Conservation (phyloP, 1,140 invertebrate species). For the Drosophila oshimai region DNA sequence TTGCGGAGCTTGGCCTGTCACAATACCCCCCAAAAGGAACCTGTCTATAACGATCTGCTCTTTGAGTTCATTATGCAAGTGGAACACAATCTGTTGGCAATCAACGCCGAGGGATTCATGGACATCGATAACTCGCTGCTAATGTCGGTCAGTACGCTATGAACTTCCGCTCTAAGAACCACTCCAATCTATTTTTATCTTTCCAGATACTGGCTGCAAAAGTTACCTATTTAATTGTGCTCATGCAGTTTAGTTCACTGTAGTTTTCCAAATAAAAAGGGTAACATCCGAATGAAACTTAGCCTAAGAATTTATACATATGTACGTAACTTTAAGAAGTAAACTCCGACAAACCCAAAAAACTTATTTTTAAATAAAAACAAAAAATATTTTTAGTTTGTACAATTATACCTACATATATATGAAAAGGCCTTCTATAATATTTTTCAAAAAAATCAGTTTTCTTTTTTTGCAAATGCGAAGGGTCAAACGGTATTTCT, state of each 20-base stretch:
- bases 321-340: no score
- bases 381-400: no score
- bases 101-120: conserved; percentile 65
- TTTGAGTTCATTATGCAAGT: conserved; percentile 61
- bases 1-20: conserved; percentile 38
- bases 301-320: no score
- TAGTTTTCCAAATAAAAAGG: no score
- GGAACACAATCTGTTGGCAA: conserved; percentile 53
- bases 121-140: conserved; percentile 53
- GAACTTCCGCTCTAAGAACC: background rate
- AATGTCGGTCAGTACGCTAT: conserved; percentile 50
- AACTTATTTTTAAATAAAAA: no score
- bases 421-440: no score
- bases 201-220: conserved; percentile 65
- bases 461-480: no score
- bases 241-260: conserved; percentile 61
- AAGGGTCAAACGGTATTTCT: no score
- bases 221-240: conserved; percentile 61
- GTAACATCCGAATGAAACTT: no score
- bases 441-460: no score
- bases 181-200: background rate
- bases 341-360: no score
- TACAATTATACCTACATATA: no score
- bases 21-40: background rate
- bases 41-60: conserved; percentile 45